Evolutionary conservation across 1,140 invertebrate species (phyloP).

Genomic region (Drosophila lowei): DNA sequence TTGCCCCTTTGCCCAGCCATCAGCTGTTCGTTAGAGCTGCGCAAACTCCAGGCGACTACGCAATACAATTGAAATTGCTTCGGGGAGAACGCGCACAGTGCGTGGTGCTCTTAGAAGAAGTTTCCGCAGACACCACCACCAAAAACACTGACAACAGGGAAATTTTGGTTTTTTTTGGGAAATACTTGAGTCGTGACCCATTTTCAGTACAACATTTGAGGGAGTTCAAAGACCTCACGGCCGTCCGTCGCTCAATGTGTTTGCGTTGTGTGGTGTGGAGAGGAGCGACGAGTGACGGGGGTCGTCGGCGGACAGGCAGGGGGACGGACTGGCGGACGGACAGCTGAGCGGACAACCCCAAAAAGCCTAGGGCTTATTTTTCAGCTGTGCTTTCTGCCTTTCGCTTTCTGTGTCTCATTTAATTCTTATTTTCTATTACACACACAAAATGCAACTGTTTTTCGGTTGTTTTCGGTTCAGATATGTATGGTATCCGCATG

Average conservation of each 20-base stretch:
- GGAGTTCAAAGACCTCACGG: constrained; percentile 70
- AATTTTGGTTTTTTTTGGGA: constrained; percentile 40
- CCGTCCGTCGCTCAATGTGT: constrained; percentile 2
- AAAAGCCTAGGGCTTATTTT: constrained; percentile 55
- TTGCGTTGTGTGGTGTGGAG: neutral
- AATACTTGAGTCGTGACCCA: constrained; percentile 65
- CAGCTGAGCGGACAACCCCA: constrained; percentile 53
- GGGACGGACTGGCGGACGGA: constrained; percentile 4
- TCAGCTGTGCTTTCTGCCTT: constrained; percentile 51
- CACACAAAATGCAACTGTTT: constrained; percentile 61
- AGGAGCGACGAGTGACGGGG: neutral
- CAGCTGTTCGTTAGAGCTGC: constrained; percentile 57
- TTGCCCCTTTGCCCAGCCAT: constrained; percentile 13
- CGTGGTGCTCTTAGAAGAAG: constrained; percentile 17
- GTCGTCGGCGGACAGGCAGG: neutral
- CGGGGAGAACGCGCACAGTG: constrained; percentile 7
- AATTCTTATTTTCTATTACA: constrained; percentile 32
- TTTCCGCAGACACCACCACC: neutral
- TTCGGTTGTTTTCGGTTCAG: neutral
- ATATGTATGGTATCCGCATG: neutral
- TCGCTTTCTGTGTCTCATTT: constrained; percentile 69
- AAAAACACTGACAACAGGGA: constrained; percentile 21
- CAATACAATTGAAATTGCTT: constrained; percentile 73
- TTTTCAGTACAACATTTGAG: constrained; percentile 59
- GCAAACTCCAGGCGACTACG: constrained; percentile 73